Base-by-base conservation (phyloP, 2,113 vertebrate species). In the Theropithecus gelada region DNA sequence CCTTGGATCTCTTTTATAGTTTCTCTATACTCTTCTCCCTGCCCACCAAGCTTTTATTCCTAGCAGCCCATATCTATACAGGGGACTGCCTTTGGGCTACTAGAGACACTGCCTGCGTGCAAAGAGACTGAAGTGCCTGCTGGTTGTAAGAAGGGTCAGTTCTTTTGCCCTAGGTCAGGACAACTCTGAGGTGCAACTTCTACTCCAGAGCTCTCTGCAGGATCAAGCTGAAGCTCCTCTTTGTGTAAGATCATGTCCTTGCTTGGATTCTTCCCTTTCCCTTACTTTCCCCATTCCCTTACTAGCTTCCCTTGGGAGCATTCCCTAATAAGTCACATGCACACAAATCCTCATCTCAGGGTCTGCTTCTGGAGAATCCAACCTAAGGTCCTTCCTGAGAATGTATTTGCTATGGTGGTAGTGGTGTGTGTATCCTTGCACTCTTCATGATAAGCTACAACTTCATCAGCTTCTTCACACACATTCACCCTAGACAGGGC, bases 401-500 rank as follows among this genome's bases (percentile, higher is more conserved):
- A 38, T 1, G 22, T 16, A 22, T 30, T 3, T 25, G 57, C 45
- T 25, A 0, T 0, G 11, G 12, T 32, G 93, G 55, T 35, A 32
- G 7, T 18, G 61, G 72, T 18, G 38, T 64, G 61, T 43, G 57
- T 45, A 40, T n/a, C 50, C 59, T 22, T 6, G 55, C 1, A 25
- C 8, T 22, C 27, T 13, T 3, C 32, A 72, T 14, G 30, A 40
- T 5, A 4, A 79, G 23, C 38, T 35, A 55, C 23, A 38, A 12
- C 3, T 5, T n/a, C 14, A 5, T 1, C 35, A 3, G 45, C 43
- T 6, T 4, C 72, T 55, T 78, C 2, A 1, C 50, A 27, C 1
- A 14, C 0, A 14, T 12, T 2, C 64, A 0, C 78, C 25, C 57
- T 35, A 16, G 22, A n/a, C 52, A 6, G 23, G 61, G 59, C 52